These are phyloP conservation scores for Microdon myrmicae DNA, from an alignment of 2,888 invertebrate genomes.

Conservation along the genomic window DNA sequence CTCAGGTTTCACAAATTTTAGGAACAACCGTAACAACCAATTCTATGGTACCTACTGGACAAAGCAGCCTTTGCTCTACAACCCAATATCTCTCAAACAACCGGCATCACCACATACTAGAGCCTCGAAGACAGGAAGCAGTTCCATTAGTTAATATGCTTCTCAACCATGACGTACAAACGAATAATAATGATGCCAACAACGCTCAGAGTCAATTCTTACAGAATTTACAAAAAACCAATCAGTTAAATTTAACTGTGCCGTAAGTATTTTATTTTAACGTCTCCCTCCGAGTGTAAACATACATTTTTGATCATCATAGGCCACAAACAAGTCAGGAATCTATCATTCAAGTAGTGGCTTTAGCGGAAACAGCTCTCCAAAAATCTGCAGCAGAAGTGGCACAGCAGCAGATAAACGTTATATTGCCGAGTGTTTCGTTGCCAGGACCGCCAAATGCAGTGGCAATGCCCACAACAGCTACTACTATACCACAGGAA, in stretches of 20 bases:
- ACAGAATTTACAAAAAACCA: conserved; percentile 54
- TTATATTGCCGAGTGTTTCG: conserved; percentile 53
- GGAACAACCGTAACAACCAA: conserved; percentile 38
- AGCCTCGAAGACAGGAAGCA: conserved; percentile 32
- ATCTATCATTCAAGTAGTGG: conserved; percentile 64
- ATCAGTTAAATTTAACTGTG: conserved; percentile 40
- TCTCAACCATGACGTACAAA: conserved; percentile 57
- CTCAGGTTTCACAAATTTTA: conserved; percentile 51
- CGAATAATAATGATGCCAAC: conserved; percentile 53
- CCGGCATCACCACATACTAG: conserved; percentile 33
- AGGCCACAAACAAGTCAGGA: conserved; percentile 61
- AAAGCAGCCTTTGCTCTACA: conserved; percentile 20
- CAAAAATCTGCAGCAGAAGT: conserved; percentile 61
- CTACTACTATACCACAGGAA: conserved; percentile 74
- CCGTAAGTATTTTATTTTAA: conserved; percentile 35
- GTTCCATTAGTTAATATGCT: conserved; percentile 61
- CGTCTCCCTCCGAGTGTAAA: not conserved
- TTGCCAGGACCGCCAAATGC: conserved; percentile 61
- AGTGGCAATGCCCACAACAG: conserved; percentile 58
- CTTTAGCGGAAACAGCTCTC: conserved; percentile 62
- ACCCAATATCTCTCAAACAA: conserved; percentile 36
- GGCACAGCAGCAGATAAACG: conserved; percentile 57
- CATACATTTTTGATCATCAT: too few species aligned
- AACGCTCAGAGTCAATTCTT: conserved; percentile 54
- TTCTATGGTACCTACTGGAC: conserved; percentile 39